Percentiles rank a stretch among this genome's conserved stretches.
Evolutionary conservation across 2,888 invertebrate genomes (phyloP).

Genomic region (Eristalinus aeneus): DNA sequence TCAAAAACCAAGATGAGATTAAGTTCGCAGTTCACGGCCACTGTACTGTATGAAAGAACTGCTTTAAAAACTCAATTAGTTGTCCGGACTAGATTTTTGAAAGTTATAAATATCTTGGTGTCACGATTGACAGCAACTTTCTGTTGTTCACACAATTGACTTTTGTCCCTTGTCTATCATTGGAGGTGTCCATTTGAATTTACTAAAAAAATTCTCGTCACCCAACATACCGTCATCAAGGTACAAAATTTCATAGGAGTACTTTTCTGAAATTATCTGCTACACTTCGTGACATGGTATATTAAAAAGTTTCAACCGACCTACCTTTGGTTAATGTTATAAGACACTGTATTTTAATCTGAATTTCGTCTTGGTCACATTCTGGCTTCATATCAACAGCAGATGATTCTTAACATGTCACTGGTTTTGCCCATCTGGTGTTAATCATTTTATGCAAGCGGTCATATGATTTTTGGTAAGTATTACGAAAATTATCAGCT

Average conservation of each 20-base stretch:
- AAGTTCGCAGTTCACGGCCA: too few relatives aligned
- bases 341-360: neutral
- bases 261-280: neutral
- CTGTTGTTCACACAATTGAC: too few relatives aligned
- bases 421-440: neutral
- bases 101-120: too few relatives aligned
- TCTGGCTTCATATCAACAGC: neutral
- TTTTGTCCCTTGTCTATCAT: too few relatives aligned
- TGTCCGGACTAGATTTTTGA: too few relatives aligned
- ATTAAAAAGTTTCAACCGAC: neutral
- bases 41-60: too few relatives aligned
- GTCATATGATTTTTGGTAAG: conserved; percentile 40
- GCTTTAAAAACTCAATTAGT: too few relatives aligned
- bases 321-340: conserved; percentile 6
- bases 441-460: conserved; percentile 18
- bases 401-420: neutral
- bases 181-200: too few relatives aligned
- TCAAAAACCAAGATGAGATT: too few relatives aligned
- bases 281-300: neutral
- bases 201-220: neutral
- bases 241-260: neutral
- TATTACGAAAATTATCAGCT: conserved; percentile 72
- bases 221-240: neutral
- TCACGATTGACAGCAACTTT: too few relatives aligned
- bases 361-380: neutral